Evolutionary conservation across 2,888 invertebrate species (phyloP).

Genomic region (Nezara viridula): DNA sequence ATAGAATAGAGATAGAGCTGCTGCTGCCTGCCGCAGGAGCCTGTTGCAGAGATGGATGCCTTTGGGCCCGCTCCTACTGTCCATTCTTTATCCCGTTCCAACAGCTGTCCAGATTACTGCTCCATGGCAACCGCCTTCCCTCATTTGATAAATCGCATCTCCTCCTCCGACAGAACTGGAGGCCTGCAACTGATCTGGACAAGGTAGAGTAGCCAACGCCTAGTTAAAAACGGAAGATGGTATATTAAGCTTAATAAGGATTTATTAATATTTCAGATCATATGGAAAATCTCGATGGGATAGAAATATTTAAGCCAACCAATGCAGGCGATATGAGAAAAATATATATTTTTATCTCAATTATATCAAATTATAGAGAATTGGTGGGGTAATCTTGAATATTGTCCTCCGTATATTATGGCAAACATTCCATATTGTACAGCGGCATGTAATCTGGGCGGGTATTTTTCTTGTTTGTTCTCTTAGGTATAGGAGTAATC

Average conservation of each 20-base stretch:
- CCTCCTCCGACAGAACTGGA: not conserved
- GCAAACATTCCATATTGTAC: too few relatives aligned
- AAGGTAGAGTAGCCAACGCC: not conserved
- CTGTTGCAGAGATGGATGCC: conserved; percentile 35
- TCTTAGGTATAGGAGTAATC: too few relatives aligned
- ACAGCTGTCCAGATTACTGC: conserved; percentile 2
- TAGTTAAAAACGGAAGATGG: not conserved
- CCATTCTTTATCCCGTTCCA: not conserved
- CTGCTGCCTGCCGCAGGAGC: not conserved
- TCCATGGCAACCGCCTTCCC: not conserved
- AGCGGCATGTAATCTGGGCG: too few relatives aligned
- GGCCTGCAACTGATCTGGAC: not conserved
- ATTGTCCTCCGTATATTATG: too few relatives aligned
- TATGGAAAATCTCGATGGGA: too few relatives aligned
- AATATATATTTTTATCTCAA: too few relatives aligned
- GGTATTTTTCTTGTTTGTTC: too few relatives aligned
- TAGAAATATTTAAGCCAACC: too few relatives aligned
- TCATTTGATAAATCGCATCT: not conserved
- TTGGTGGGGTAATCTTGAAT: too few relatives aligned
- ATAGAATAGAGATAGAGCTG: not conserved
- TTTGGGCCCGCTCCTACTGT: not conserved
- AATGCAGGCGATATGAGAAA: too few relatives aligned
- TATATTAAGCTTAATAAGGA: not conserved
- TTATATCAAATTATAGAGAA: too few relatives aligned
- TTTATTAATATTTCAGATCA: too few relatives aligned